Base-by-base conservation (phyloP, 2,888 invertebrate species). In the Prosapia bicincta region DNA sequence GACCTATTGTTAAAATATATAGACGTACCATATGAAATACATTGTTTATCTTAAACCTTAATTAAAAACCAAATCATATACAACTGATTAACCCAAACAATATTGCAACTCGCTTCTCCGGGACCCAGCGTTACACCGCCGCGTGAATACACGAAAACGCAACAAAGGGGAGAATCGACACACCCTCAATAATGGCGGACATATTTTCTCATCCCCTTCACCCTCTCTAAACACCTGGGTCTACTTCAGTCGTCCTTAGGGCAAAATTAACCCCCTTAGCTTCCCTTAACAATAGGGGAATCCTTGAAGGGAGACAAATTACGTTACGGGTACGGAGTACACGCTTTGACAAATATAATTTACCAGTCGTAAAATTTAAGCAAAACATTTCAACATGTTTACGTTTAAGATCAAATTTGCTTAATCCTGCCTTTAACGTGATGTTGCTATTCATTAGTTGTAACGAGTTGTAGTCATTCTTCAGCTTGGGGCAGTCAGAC, bases 181-280 rank as follows among this genome's bases (percentile, higher is more conserved):
- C 54, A 54, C 54, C 54, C 54, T 54, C 54, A 54, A 54, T 54
- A 54, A 54, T 54, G 54, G 54, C 54, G 54, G 54, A 54, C 54
- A 54, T 54, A 54, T 54, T 54, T 54, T 20, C 54, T 54, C 54
- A 54, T 54, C 54, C 54, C 13, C 5, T 38, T 38, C 38, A 2
- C 54, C 20, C 20, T 20, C 54, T 20, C 54, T 54, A 54, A 54
- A 54, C 54, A 54, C 54, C 54, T 54, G 54, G 54, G 54, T 10
- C 20, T 20, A 20, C n/a, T 20, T 54, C 54, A 20, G 54, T 54
- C 54, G 20, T 54, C 54, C 20, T 54, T 20, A 54, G 54, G 54
- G 54, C 54, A 20, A 54, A 54, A 54, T 54, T 54, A 54, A 54
- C 54, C 54, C 54, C 54, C 54, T 54, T 54, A 54, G 54, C 54